These are phyloP conservation scores for Calephelis perditalis DNA, from an alignment of 2,888 invertebrate genomes.

Conservation along the genomic window DNA sequence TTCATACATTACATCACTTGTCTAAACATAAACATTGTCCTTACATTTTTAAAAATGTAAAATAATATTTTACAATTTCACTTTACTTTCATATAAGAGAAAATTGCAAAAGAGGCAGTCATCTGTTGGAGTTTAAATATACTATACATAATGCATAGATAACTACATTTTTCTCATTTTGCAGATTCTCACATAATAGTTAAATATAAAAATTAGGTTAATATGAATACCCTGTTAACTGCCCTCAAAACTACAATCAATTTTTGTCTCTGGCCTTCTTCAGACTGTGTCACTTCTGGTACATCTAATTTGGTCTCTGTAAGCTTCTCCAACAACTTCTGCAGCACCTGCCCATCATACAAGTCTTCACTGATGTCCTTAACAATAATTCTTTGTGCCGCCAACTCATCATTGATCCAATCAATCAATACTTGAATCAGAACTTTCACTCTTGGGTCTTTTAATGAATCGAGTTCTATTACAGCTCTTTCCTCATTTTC, in stretches of 20 bases:
- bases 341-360: slow-evolving; percentile 94
- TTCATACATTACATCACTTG: no score
- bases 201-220: not conserved
- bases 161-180: no score
- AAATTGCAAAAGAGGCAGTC: no score
- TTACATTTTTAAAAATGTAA: no score
- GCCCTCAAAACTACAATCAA: slow-evolving; percentile 91
- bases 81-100: no score
- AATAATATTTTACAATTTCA: no score
- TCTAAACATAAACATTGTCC: no score
- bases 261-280: slow-evolving; percentile 98
- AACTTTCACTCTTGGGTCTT: slow-evolving; percentile 91
- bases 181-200: no score
- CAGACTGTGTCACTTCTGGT: slow-evolving; percentile 98
- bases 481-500: slow-evolving; percentile 98
- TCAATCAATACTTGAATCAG: slow-evolving; percentile 93
- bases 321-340: slow-evolving; percentile 88
- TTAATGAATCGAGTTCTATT: slow-evolving; percentile 92
- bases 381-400: slow-evolving; percentile 96
- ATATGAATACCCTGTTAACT: slow-evolving; percentile 85
- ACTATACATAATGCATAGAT: no score
- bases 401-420: slow-evolving; percentile 99
- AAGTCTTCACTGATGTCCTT: slow-evolving; percentile 97
- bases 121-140: no score
- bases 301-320: slow-evolving; percentile 95